Conservation (phyloP, 2,888 invertebrate species). For the Tetropium fuscum region DNA sequence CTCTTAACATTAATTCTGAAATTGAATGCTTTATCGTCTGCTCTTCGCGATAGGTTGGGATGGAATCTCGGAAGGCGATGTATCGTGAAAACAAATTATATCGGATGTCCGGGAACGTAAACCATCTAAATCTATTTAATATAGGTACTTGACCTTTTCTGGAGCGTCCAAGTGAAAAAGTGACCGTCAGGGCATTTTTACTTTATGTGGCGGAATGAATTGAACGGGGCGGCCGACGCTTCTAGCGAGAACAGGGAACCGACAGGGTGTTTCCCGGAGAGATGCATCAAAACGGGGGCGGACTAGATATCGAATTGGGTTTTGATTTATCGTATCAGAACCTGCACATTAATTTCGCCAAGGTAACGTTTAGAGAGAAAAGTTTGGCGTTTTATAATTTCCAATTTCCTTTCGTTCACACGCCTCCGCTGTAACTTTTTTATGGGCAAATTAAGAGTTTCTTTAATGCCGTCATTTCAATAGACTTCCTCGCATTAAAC, state of each 20-base stretch:
- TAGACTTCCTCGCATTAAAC: slow-evolving; percentile 42
- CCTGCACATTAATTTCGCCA: slow-evolving; percentile 18
- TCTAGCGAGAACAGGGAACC: slow-evolving; percentile 49
- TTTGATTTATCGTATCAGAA: slow-evolving; percentile 47
- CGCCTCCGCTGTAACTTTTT: slow-evolving; percentile 62
- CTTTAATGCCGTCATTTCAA: slow-evolving; percentile 54
- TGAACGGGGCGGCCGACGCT: slow-evolving; percentile 46
- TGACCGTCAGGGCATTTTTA: slow-evolving; percentile 57
- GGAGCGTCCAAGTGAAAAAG: slow-evolving; percentile 54
- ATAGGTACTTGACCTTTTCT: slow-evolving; percentile 53
- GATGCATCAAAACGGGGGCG: slow-evolving; percentile 34
- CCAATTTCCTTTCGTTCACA: slow-evolving; percentile 65
- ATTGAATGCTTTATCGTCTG: too few relatives aligned
- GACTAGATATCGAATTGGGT: slow-evolving; percentile 37
- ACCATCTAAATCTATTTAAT: slow-evolving; percentile 41
- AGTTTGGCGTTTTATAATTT: slow-evolving; percentile 56
- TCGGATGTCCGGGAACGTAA: slow-evolving; percentile 25
- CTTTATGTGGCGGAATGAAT: slow-evolving; percentile 58
- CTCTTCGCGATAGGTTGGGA: too few relatives aligned
- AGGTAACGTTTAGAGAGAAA: slow-evolving; percentile 30
- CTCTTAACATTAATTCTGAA: too few relatives aligned
- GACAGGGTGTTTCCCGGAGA: slow-evolving; percentile 48
- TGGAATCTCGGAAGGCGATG: too few relatives aligned
- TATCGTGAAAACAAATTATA: slow-evolving; percentile 28
- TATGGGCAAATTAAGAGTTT: slow-evolving; percentile 61